Percentiles rank a stretch among this genome's conserved stretches.
Evolutionary conservation across 1,140 invertebrate genomes (phyloP).

Genomic region (Trichoplusia ni): DNA sequence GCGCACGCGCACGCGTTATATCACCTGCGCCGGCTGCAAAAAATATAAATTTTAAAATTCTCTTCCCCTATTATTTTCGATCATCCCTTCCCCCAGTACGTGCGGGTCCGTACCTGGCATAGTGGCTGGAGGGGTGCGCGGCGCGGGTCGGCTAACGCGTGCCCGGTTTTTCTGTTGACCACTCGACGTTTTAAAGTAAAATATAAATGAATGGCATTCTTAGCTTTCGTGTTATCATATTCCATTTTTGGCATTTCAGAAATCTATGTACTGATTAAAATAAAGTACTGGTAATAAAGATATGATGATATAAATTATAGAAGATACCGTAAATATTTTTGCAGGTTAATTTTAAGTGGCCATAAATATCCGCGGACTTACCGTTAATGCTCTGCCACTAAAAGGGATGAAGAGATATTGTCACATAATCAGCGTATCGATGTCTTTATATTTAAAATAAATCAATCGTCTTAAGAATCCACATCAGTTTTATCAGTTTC

Average conservation of each 20-base stretch:
- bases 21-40: slow-evolving; percentile 81
- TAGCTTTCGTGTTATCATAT: slow-evolving; percentile 7
- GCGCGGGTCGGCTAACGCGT: slow-evolving; percentile 68
- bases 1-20: slow-evolving; percentile 79
- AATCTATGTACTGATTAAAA: background rate
- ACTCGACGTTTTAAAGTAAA: slow-evolving; percentile 51
- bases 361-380: slow-evolving; percentile 3
- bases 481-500: slow-evolving; percentile 44
- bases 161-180: slow-evolving; percentile 72
- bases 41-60: slow-evolving; percentile 81
- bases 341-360: slow-evolving; percentile 7
- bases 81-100: slow-evolving; percentile 78
- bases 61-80: slow-evolving; percentile 81
- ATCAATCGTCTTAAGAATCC: slow-evolving; percentile 54
- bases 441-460: slow-evolving; percentile 51
- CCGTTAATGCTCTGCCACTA: slow-evolving; percentile 12
- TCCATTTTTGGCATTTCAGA: too few species aligned
- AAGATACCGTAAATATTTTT: too few species aligned
- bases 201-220: slow-evolving; percentile 30
- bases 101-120: slow-evolving; percentile 77
- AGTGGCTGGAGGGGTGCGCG: slow-evolving; percentile 52
- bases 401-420: slow-evolving; percentile 30
- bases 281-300: too few species aligned
- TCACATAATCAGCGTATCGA: slow-evolving; percentile 48
- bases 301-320: too few species aligned